These are phyloP conservation scores for Lasiurus cinereus DNA, from an alignment of 2,113 vertebrate species.

Conservation along the genomic window DNA sequence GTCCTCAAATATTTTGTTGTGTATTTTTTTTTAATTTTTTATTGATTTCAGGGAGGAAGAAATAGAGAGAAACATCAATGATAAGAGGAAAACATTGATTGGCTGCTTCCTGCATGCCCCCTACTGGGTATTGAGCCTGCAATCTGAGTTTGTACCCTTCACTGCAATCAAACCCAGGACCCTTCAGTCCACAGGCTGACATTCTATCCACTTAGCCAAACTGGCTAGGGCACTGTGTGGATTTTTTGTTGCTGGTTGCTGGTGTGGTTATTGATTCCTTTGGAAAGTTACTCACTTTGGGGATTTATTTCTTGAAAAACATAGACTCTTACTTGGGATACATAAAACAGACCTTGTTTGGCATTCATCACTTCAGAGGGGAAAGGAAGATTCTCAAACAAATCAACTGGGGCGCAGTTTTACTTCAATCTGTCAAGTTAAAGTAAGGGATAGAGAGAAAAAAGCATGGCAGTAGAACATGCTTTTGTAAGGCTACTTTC, in stretches of 20 bases:
- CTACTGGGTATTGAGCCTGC: too few relatives aligned
- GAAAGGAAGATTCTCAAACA: slow-evolving; percentile 34
- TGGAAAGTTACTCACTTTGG: neutral
- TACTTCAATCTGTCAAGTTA: slow-evolving; percentile 9
- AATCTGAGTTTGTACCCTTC: too few relatives aligned
- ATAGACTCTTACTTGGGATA: neutral
- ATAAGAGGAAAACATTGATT: too few relatives aligned
- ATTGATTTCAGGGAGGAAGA: too few relatives aligned
- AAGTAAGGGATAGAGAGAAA: neutral
- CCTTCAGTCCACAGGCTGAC: too few relatives aligned
- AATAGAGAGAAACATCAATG: too few relatives aligned
- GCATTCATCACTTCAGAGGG: neutral
- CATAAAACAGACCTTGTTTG: slow-evolving; percentile 32
- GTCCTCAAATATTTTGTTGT: neutral
- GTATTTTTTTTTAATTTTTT: too few relatives aligned
- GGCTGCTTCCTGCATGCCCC: too few relatives aligned
- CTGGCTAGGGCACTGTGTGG: neutral
- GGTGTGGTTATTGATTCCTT: neutral
- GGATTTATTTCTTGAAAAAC: slow-evolving; percentile 40
- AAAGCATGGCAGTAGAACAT: neutral
- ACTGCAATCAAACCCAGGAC: too few relatives aligned
- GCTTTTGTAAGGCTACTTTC: neutral
- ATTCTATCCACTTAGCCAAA: too few relatives aligned
- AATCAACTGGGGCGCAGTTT: neutral
- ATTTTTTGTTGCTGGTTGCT: neutral